A percentile compares a stretch with the other conserved stretches of the same genome.
phyloP scores from a whole-genome alignment of 2,888 invertebrate species.

The Himalopsyche anomala region DNA sequence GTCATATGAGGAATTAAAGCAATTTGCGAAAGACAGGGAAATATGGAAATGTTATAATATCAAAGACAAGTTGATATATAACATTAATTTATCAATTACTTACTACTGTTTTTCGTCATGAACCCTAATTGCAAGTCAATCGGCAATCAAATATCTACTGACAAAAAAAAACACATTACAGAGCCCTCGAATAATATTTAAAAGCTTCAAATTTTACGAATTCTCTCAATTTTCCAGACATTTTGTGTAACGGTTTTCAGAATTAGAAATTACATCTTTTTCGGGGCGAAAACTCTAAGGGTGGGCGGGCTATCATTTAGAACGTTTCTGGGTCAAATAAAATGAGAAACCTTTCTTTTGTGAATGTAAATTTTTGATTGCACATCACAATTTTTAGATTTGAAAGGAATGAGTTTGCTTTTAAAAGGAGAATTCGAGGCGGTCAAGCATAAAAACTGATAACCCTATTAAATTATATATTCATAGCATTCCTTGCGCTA shows the following conservation, averaged over 20 bases:
- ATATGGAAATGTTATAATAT: too few species aligned
- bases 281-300: neutral
- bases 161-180: too few species aligned
- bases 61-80: too few species aligned
- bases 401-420: constrained; percentile 22
- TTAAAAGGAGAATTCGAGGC: constrained; percentile 50
- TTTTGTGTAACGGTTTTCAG: neutral
- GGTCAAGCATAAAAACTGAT: constrained; percentile 60
- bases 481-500: constrained; percentile 46
- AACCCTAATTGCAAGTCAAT: too few species aligned
- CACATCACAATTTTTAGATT: constrained; percentile 34
- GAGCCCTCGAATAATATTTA: too few species aligned
- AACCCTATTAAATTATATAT: constrained; percentile 59
- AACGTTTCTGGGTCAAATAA: constrained; percentile 26
- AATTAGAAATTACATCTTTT: constrained; percentile 26
- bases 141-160: too few species aligned
- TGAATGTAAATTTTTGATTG: constrained; percentile 26
- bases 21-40: too few species aligned
- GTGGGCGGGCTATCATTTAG: neutral
- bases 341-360: neutral
- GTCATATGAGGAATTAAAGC: too few species aligned
- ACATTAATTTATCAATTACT: too few species aligned
- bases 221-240: neutral
- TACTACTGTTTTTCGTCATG: too few species aligned
- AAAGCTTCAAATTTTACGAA: neutral